Conservation (phyloP, 2,797 vertebrate genomes). For the Distichodus sexfasciatus region DNA sequence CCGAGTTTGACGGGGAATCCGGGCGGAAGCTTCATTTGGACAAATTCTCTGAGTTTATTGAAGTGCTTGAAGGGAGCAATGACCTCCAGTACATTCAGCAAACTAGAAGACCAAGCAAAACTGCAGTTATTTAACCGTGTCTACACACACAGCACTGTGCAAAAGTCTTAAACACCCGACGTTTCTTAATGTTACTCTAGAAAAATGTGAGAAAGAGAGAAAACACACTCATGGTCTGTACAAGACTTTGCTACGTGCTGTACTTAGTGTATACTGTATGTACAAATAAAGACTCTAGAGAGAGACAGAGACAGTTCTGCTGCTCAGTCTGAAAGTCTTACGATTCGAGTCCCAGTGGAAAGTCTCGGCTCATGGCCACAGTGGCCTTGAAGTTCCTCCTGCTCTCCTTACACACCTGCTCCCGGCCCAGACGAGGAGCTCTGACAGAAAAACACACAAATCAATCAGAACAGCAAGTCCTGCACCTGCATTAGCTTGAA, state of each 20-base stretch:
- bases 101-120: slow-evolving; percentile 68
- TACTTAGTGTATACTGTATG: no score
- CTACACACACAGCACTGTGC: no score
- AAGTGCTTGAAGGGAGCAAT: slow-evolving; percentile 98
- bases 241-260: no score
- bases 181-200: no score
- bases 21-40: slow-evolving; percentile 97
- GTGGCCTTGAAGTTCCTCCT: slow-evolving; percentile 97
- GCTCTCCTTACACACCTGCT: slow-evolving; percentile 93
- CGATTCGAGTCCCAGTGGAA: slow-evolving; percentile 92
- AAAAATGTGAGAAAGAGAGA: no score
- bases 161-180: no score
- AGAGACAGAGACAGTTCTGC: no score
- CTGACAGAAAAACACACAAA: slow-evolving; percentile 62
- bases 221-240: no score
- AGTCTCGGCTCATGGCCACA: slow-evolving; percentile 97
- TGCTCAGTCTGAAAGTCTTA: no score
- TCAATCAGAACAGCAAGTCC: background rate
- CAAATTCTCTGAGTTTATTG: slow-evolving; percentile 97
- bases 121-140: no score
- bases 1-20: slow-evolving; percentile 96
- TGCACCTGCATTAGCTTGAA: no score
- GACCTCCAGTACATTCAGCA: slow-evolving; percentile 95
- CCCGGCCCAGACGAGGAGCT: slow-evolving; percentile 91
- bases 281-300: no score